Base-by-base conservation (phyloP, 2,113 vertebrate genomes). In the Chaetorhynchus papuensis region DNA sequence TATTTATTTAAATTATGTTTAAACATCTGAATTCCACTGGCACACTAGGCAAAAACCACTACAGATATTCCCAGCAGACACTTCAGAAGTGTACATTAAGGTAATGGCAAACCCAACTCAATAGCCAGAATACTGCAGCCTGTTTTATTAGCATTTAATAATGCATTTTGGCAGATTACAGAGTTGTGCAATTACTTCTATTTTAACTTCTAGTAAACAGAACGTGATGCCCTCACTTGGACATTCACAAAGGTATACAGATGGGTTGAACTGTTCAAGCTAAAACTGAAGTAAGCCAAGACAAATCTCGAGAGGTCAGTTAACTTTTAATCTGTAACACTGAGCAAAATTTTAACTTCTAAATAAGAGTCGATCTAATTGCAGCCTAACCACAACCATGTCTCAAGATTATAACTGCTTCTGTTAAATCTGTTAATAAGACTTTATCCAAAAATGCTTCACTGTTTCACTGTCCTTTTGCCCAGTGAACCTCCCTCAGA, bases 221-320 rank as follows among this genome's bases (percentile, higher is more conserved):
- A 41, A 33, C 39, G 15, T 0, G 0, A 50, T 35, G 27, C 9
- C 17, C 30, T 89, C 39, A 61, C 15, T 81, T 42, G 27, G 24
- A 39, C 6, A 30, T 26, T 42, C 18, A 77, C 6, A 9, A 30
- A 27, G 4, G 21, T 14, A 37, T 9, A 78, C 2, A 64, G 39
- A 59, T 1, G 1, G 21, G 31, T 1, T 61, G 42, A 42, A 30
- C 1, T 82, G 15, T 20, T 77, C 31, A 66, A 69, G n/a, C n/a
- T 45, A 76, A 70, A 39, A 54, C 26, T 76, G 24, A 86, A 52
- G 10, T 37, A 86, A 52, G 10, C 37, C 22, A 66, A 66, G 39
- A 87, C 35, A 91, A 82, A 82, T 26, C 41, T 20, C 44, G 61
- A 77, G 8, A 65, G 5, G 41, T 33, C 14, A 69, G 10, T 76